Base-by-base conservation (phyloP, 1,140 invertebrate species). In the Antheraea pernyi region DNA sequence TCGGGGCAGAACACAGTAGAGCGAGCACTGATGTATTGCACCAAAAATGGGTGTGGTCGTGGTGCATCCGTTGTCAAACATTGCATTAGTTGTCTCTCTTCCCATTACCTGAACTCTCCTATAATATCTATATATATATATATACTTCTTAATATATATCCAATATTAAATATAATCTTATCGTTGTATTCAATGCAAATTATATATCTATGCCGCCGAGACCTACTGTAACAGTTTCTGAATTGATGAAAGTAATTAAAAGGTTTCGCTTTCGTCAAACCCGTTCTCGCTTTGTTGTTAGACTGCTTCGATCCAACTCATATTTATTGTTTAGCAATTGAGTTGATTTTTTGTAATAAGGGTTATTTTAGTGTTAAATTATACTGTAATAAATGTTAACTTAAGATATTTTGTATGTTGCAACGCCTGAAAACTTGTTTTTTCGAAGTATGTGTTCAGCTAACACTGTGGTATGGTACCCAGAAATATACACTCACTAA, bases 191-290 rank as follows among this genome's bases (percentile, higher is more conserved):
- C 46, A 67, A 59, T 59, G 48, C 65, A 67, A 67, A 59, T 59
- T 37, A 30, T 59, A 22, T 16, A 61, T 60, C 60, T 61, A 9
- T 30, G 65, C 19, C 30, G 37, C n/a, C 13, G 37, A 53, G 65
- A 48, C 65, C 42, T 19, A 53, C 53, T 59, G 48, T 59, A 59
- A 59, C 65, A 67, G 48, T 59, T 59, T 68, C 67, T 66, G 64
- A 67, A 68, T 72, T 73, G 76, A 82, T 79, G 81, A 85, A 82
- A 85, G 82, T 82, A 82, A 84, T 85, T 84, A 82, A 79, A 70
- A 74, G 70, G 77, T 84, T 84, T 84, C 83, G 79, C 83, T 84
- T 83, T 84, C 83, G 71, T 79, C 70, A 69, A 74, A 82, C 81
- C 76, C 76, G 77, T 83, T 83, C 73, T 78, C 11, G 22, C 6